A percentile compares a stretch with the other conserved stretches of the same genome.
phyloP scores from a whole-genome alignment of 2,113 vertebrate species.

The Puma concolor region DNA sequence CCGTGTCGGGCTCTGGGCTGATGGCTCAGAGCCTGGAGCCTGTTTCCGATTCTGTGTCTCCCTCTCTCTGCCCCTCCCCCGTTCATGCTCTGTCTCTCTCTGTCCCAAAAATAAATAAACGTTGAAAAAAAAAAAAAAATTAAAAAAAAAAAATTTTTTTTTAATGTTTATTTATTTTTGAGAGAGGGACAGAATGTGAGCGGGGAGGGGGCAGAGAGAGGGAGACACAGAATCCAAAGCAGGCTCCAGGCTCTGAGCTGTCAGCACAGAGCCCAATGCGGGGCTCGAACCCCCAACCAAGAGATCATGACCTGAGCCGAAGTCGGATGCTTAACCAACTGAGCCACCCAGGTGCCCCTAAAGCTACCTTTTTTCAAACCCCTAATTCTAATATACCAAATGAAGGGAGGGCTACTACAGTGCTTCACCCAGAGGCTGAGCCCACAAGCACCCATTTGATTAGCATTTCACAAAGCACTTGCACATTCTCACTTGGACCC shows the following conservation, averaged over 20 bases:
- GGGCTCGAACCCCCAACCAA: not conserved
- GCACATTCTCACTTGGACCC: too few relatives aligned
- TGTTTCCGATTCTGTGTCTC: too few relatives aligned
- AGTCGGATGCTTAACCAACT: not conserved
- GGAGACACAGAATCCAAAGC: not conserved
- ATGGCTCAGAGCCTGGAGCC: too few relatives aligned
- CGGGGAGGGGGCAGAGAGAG: too few relatives aligned
- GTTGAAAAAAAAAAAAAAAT: too few relatives aligned
- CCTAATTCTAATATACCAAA: not conserved
- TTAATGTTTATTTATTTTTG: not conserved
- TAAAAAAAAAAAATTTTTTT: too few relatives aligned
- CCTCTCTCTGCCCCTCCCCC: too few relatives aligned
- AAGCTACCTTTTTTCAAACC: not conserved
- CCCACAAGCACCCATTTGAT: not conserved
- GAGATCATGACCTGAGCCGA: not conserved
- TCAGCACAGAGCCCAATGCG: not conserved
- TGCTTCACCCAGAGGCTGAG: not conserved
- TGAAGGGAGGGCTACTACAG: not conserved
- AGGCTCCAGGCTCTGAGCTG: not conserved
- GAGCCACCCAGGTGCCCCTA: not conserved
- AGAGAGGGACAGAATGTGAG: not conserved
- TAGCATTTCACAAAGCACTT: not conserved
- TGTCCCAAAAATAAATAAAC: too few relatives aligned
- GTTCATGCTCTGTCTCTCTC: too few relatives aligned
- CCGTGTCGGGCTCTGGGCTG: too few relatives aligned